Evolutionary conservation across 35 echinoderm and acorn worm species (phyloP).

Genomic region (Ophiothrix spiculata): DNA sequence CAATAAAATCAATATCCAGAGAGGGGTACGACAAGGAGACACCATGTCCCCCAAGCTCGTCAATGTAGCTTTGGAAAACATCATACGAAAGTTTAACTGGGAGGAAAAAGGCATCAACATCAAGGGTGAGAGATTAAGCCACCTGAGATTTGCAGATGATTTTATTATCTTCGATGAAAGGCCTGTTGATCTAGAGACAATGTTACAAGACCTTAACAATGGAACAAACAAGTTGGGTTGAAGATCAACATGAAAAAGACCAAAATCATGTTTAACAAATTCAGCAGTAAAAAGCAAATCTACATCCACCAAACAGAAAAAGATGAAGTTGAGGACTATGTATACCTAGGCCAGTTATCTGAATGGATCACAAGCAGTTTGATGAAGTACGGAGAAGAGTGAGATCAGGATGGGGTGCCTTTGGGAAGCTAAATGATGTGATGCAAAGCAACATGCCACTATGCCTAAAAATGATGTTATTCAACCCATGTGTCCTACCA

Average conservation of each 20-base stretch:
- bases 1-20: neutral
- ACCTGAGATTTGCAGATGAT: constrained; percentile 1
- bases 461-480: neutral
- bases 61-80: neutral
- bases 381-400: constrained; percentile 10
- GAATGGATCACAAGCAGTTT: neutral
- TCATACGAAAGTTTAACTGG: neutral
- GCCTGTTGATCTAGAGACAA: neutral
- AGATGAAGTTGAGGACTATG: neutral
- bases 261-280: neutral
- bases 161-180: neutral
- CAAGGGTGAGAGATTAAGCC: neutral
- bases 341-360: neutral
- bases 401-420: neutral
- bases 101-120: neutral
- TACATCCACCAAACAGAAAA: neutral
- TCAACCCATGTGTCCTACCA: too few species aligned
- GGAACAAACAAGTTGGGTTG: neutral
- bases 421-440: neutral
- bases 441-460: neutral
- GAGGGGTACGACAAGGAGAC: constrained; percentile 9
- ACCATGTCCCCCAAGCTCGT: constrained; percentile 1
- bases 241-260: neutral
- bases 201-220: neutral
- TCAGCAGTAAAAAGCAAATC: neutral